These are phyloP conservation scores for Cassiopea xamachana DNA, from an alignment of 30 jellyfish, hydroid and myxozoan species.

Conservation along the genomic window DNA sequence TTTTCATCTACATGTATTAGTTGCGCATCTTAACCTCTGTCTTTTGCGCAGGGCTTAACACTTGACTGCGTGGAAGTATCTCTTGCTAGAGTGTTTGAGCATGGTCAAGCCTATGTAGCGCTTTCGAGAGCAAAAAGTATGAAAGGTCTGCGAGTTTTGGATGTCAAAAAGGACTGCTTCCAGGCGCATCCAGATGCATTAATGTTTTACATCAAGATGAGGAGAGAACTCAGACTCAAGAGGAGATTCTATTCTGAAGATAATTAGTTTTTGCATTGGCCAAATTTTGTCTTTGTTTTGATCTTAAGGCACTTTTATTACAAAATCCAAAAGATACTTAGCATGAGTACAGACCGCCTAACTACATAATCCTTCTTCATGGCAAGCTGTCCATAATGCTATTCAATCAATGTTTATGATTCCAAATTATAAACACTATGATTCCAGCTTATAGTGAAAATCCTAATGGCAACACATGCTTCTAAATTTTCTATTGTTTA, in stretches of 20 bases:
- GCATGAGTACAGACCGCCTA: no score
- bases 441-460: no score
- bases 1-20: background rate
- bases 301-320: no score
- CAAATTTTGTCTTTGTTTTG: no score
- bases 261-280: no score
- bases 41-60: constrained; percentile 80
- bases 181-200: constrained; percentile 88
- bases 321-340: no score
- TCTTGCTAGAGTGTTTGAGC: constrained; percentile 86
- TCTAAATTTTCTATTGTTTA: no score
- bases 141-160: constrained; percentile 82
- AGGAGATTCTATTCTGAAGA: background rate
- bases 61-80: constrained; percentile 96
- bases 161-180: constrained; percentile 67
- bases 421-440: no score
- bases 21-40: background rate
- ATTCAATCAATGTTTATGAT: no score
- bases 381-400: no score
- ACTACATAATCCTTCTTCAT: no score
- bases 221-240: constrained; percentile 73
- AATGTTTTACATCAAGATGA: constrained; percentile 71
- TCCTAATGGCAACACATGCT: no score
- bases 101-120: constrained; percentile 99
- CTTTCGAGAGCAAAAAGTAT: constrained; percentile 90